A percentile compares a stretch with the other conserved stretches of the same genome.
Evolutionary conservation across 2,888 invertebrate genomes (phyloP).

Genomic region (Pomacea canaliculata): DNA sequence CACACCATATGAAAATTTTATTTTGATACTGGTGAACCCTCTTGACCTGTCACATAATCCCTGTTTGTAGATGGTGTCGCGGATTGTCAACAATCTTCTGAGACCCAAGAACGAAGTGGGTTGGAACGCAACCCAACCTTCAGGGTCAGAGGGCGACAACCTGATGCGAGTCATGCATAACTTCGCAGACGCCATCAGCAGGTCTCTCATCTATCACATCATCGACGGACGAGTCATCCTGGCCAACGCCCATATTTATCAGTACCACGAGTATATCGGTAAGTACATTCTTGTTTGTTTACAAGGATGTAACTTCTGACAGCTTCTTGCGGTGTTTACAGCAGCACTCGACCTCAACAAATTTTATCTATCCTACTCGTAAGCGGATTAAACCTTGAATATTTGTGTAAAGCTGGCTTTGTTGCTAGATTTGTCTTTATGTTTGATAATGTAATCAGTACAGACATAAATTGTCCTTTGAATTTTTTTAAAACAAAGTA

Average conservation of each 20-base stretch:
- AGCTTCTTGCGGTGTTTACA: background rate
- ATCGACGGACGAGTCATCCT: slow-evolving; percentile 42
- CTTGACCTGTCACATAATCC: background rate
- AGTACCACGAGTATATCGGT: slow-evolving; percentile 50
- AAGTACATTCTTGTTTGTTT: slow-evolving; percentile 10
- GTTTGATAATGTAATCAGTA: too few species aligned
- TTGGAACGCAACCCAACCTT: slow-evolving; percentile 65
- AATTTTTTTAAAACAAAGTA: too few species aligned
- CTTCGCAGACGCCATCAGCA: slow-evolving; percentile 54
- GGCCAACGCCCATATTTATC: slow-evolving; percentile 43
- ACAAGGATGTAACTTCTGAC: background rate
- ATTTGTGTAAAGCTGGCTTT: too few species aligned
- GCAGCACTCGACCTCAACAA: too few species aligned
- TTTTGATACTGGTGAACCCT: too few species aligned
- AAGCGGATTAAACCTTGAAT: too few species aligned
- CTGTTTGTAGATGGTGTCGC: slow-evolving; percentile 45
- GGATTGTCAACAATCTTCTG: slow-evolving; percentile 57
- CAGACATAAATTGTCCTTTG: too few species aligned
- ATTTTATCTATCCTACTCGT: too few species aligned
- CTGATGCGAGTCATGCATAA: slow-evolving; percentile 59
- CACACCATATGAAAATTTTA: too few species aligned
- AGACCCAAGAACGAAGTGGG: slow-evolving; percentile 55
- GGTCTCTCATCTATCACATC: slow-evolving; percentile 58
- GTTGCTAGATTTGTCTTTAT: too few species aligned
- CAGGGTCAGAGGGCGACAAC: slow-evolving; percentile 64